phyloP scores from a whole-genome alignment of 2,888 invertebrate species.

The Onthophagus sagittarius region DNA sequence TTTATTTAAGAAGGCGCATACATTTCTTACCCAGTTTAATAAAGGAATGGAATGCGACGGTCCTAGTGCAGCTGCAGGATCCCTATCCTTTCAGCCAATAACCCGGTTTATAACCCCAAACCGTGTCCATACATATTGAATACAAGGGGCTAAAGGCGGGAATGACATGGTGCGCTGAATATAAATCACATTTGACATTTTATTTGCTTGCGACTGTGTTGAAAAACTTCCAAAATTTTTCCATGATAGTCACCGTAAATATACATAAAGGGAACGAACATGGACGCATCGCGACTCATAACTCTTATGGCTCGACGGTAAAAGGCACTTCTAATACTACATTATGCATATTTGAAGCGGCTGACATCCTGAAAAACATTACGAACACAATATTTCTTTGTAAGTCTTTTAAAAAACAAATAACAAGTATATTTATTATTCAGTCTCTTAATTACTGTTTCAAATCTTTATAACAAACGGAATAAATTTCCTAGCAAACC shows the following conservation, averaged over 20 bases:
- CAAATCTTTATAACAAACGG: not conserved
- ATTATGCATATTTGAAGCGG: constrained; percentile 1
- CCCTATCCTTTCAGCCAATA: constrained; percentile 10
- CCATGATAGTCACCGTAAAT: constrained; percentile 3
- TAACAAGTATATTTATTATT: not conserved
- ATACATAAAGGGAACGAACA: constrained; percentile 5
- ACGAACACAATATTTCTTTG: not conserved
- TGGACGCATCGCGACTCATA: not conserved
- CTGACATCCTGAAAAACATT: not conserved
- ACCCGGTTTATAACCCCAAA: constrained; percentile 12
- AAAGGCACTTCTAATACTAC: not conserved
- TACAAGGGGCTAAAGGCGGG: constrained; percentile 8
- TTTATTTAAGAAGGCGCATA: constrained; percentile 9
- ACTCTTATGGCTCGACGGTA: not conserved
- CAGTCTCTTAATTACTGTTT: not conserved
- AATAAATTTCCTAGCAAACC: not conserved
- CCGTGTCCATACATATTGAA: constrained; percentile 11
- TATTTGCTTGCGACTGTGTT: not conserved
- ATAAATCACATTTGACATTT: constrained; percentile 9
- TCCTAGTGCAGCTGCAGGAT: constrained; percentile 4
- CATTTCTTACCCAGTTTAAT: constrained; percentile 10
- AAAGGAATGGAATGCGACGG: constrained; percentile 10
- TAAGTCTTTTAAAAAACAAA: not conserved
- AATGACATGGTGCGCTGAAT: constrained; percentile 5
- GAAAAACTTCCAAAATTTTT: constrained; percentile 11